Evolutionary conservation across 1,140 invertebrate species (phyloP), one percentile per base, ranked within the genome.

Genomic region (Hyles vespertilio): DNA sequence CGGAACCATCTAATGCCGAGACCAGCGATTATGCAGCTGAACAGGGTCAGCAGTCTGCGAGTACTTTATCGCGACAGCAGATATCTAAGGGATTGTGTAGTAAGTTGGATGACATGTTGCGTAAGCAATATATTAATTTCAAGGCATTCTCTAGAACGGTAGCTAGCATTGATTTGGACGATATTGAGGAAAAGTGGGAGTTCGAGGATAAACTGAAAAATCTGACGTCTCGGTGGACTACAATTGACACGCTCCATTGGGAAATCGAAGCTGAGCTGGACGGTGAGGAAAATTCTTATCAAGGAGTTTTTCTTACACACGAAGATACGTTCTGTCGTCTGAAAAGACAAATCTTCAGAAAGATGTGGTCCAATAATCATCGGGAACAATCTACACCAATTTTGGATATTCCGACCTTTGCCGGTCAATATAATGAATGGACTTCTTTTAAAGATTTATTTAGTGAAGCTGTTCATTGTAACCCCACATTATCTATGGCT

Each of bases 381-480:
- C 36, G 49, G 12, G 57, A 58, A 8, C 51, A 58, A 45, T 49
- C 57, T 9, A 58, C 57, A 32, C 48, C 57, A 9, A n/a, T 43
- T 32, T 12, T 58, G 6, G 49, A 58, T 8, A 43, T 51, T 10
- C 57, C 57, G 22, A 32, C 43, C 3, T 51, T 58, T 32, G 43
- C 12, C 43, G 57, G 48, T n/a, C 36, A 50, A 44, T 58, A 59
- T 12, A 49, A 51, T 10, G 10, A 59, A 12, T 59, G 57, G 49
- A 46, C 43, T n/a, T 51, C 57, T 0, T 59, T 59, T 49, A 61
- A 61, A 49, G 59, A 59, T 49, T 33, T 61, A 50, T 61, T 61
- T 44, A 55, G 12, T 9, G 59, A 61, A 52, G 43, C 47, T 32
- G 49, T 61, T 5, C 59, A 61, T 44, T 22, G 11, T 32, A 61